These are phyloP conservation scores for Diploptera punctata DNA, from an alignment of 2,888 invertebrate species.

Conservation along the genomic window DNA sequence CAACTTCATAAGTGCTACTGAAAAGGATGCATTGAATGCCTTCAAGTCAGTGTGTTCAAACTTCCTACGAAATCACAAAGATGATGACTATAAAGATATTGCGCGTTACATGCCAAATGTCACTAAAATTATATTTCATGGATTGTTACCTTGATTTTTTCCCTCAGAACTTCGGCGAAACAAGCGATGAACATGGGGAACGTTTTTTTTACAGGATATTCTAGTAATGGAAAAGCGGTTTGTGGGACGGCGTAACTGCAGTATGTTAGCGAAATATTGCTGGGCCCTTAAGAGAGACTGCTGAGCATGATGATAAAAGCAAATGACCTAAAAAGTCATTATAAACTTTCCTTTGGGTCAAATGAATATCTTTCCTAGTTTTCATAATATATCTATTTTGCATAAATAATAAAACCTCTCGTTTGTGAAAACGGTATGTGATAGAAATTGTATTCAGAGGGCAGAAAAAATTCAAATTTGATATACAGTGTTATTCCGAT, in stretches of 20 bases:
- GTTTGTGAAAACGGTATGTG: too few relatives aligned
- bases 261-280: constrained; percentile 33
- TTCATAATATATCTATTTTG: too few relatives aligned
- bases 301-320: too few relatives aligned
- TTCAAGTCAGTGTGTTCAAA: neutral
- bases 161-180: neutral
- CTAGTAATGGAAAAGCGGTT: neutral
- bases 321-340: too few relatives aligned
- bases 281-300: too few relatives aligned
- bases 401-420: too few relatives aligned
- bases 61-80: neutral
- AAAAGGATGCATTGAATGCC: neutral
- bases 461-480: too few relatives aligned
- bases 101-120: neutral
- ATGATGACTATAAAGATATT: neutral
- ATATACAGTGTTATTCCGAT: too few relatives aligned
- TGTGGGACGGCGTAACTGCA: too few relatives aligned
- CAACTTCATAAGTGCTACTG: neutral
- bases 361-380: too few relatives aligned
- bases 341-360: too few relatives aligned
- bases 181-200: neutral
- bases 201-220: neutral
- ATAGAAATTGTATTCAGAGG: too few relatives aligned
- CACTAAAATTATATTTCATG: neutral
- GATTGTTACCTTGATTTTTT: neutral